These are phyloP conservation scores for Brachyistius frenatus DNA, from an alignment of 2,113 vertebrate species.

Conservation along the genomic window DNA sequence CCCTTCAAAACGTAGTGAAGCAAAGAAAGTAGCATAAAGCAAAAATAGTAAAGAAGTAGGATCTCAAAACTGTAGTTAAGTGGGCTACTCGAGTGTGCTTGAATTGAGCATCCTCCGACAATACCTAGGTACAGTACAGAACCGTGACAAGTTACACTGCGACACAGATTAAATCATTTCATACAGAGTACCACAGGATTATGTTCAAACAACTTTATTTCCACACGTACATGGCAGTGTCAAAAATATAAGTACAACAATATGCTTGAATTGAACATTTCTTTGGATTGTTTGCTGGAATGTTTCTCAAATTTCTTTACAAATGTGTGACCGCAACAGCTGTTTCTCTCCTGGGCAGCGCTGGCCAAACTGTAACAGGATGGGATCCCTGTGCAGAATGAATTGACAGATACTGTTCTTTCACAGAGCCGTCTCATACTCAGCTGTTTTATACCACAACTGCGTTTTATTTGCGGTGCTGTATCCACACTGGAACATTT, in stretches of 20 bases:
- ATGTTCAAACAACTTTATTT: slow-evolving; percentile 64
- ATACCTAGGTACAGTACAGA: too few species aligned
- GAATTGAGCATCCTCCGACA: too few species aligned
- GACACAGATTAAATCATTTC: too few species aligned
- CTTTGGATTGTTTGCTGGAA: slow-evolving; percentile 57
- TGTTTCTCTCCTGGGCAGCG: slow-evolving; percentile 16
- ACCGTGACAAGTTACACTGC: too few species aligned
- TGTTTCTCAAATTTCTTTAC: slow-evolving; percentile 60
- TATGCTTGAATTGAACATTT: slow-evolving; percentile 21
- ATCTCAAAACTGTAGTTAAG: too few species aligned
- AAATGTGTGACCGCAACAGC: slow-evolving; percentile 20
- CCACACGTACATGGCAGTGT: slow-evolving; percentile 33
- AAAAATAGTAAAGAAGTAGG: too few species aligned
- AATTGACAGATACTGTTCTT: neutral
- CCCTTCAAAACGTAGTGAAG: too few species aligned
- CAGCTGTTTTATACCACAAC: slow-evolving; percentile 13
- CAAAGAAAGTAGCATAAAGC: too few species aligned
- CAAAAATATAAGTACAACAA: slow-evolving; percentile 36
- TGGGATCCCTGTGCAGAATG: neutral
- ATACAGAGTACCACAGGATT: neutral
- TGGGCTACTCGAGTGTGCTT: too few species aligned
- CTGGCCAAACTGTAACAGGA: slow-evolving; percentile 7
- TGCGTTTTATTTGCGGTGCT: slow-evolving; percentile 1
- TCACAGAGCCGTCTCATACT: neutral
- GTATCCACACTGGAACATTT: slow-evolving; percentile 30